These are phyloP conservation scores for Clusia tigrina DNA, from an alignment of 2,888 invertebrate species.

Conservation along the genomic window DNA sequence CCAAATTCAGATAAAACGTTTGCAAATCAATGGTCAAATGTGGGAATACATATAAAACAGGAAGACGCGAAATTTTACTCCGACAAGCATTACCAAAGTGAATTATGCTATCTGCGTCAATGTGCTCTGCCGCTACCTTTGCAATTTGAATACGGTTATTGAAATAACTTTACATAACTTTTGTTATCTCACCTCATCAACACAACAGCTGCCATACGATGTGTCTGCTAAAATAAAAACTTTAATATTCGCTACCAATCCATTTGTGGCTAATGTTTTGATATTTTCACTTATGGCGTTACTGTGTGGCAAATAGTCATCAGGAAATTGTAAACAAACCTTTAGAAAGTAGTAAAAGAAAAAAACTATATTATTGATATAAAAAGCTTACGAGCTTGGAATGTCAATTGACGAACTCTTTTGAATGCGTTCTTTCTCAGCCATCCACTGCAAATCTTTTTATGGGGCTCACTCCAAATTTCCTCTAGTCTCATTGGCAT, in stretches of 20 bases:
- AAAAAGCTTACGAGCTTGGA: slow-evolving; percentile 14
- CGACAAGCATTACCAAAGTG: slow-evolving; percentile 94
- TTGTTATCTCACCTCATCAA: slow-evolving; percentile 48
- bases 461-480: slow-evolving; percentile 59
- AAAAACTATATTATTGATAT: neutral
- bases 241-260: slow-evolving; percentile 63
- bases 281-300: slow-evolving; percentile 72
- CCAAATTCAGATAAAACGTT: slow-evolving; percentile 57
- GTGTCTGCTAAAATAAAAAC: slow-evolving; percentile 89
- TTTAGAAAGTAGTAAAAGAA: slow-evolving; percentile 53
- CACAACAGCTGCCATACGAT: slow-evolving; percentile 82
- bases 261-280: slow-evolving; percentile 51
- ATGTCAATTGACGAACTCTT: slow-evolving; percentile 68
- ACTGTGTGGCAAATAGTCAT: slow-evolving; percentile 76
- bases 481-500: slow-evolving; percentile 43
- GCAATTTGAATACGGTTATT: neutral
- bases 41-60: slow-evolving; percentile 78
- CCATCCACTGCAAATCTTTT: slow-evolving; percentile 68
- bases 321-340: slow-evolving; percentile 94
- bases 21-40: slow-evolving; percentile 69
- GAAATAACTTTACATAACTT: neutral
- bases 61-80: slow-evolving; percentile 76
- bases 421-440: slow-evolving; percentile 71
- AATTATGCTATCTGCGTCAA: slow-evolving; percentile 82
- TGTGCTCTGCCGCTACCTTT: slow-evolving; percentile 89